Base-by-base conservation (phyloP, 1,140 invertebrate species). In the Diachasma alloeum region DNA sequence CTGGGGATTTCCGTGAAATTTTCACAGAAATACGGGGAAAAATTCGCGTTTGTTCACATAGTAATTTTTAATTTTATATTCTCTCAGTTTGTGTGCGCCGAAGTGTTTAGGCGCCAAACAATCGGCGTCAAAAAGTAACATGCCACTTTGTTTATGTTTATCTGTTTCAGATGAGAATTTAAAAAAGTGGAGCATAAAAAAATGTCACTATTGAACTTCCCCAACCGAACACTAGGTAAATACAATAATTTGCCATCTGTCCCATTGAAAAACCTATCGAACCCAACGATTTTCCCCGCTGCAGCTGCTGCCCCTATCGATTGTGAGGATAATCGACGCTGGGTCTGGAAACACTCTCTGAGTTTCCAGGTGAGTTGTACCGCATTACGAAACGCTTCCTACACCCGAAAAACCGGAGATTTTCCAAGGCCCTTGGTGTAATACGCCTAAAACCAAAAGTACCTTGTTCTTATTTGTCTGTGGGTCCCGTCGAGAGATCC, bases 241-340 rank as follows among this genome's bases (percentile, higher is more conserved):
- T 17, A 39, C 66, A 68, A 37, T 39, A 37, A 68, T 68, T 68
- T 68, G 31, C 36, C 66, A 68, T 68, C 66, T 68, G 66, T 68
- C 66, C 26, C 17, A 36, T 68, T 68, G 36, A 37, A 39, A 68
- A 68, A 68, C 22, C 66, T 11, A 46, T 76, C 31, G 24, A 36
- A 17, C 66, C 66, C 22, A 70, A 5, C 19, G 66, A 68, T 68
- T 39, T 48, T 63, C 67, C 36, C 31, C 6, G 67, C 31, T 39
- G 66, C 66, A 68, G 66, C 66, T 68, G 63, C 26, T 66, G 4
- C 24, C 59, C 6, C 4, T 10, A 68, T 68, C 66, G 66, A 68
- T 68, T 68, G 66, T 68, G 1, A n/a, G 36, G 36, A 68, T 68
- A 68, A 68, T 68, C 66, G 36, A 39, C 66, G 26, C 15, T 37